phyloP scores from a whole-genome alignment of 2,888 invertebrate species.

The Cerceris ruficornis region DNA sequence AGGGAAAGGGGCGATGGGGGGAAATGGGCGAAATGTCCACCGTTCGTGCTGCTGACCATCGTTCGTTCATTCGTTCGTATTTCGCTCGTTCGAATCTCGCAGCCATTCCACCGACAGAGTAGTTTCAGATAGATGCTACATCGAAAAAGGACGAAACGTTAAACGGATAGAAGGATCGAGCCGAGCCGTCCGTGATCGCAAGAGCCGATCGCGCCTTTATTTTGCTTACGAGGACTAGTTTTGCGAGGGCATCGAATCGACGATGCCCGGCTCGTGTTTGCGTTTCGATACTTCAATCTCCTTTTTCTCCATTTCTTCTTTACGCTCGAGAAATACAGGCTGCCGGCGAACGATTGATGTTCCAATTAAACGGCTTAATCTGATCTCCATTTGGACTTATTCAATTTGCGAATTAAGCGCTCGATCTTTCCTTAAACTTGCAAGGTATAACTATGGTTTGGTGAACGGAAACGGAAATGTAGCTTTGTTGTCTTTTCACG shows the following conservation, averaged over 20 bases:
- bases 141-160: slow-evolving; percentile 58
- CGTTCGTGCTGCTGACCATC: slow-evolving; percentile 65
- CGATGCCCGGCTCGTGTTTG: slow-evolving; percentile 19
- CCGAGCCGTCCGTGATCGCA: slow-evolving; percentile 42
- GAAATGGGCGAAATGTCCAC: slow-evolving; percentile 68
- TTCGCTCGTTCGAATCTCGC: slow-evolving; percentile 47
- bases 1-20: slow-evolving; percentile 32
- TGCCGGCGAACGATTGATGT: neutral
- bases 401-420: neutral
- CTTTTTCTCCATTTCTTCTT: neutral
- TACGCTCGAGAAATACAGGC: neutral
- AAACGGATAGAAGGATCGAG: slow-evolving; percentile 36
- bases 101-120: slow-evolving; percentile 53
- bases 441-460: no score
- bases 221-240: slow-evolving; percentile 6
- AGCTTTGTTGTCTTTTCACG: no score
- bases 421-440: no score
- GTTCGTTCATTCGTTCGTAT: slow-evolving; percentile 48
- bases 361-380: neutral
- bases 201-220: slow-evolving; percentile 33
- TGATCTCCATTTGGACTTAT: neutral
- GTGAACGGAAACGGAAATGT: no score
- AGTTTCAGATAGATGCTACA: slow-evolving; percentile 54
- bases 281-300: slow-evolving; percentile 24
- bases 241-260: neutral